These are phyloP conservation scores for Ranitomeya variabilis DNA, from an alignment of 2,113 vertebrate genomes.

Conservation along the genomic window DNA sequence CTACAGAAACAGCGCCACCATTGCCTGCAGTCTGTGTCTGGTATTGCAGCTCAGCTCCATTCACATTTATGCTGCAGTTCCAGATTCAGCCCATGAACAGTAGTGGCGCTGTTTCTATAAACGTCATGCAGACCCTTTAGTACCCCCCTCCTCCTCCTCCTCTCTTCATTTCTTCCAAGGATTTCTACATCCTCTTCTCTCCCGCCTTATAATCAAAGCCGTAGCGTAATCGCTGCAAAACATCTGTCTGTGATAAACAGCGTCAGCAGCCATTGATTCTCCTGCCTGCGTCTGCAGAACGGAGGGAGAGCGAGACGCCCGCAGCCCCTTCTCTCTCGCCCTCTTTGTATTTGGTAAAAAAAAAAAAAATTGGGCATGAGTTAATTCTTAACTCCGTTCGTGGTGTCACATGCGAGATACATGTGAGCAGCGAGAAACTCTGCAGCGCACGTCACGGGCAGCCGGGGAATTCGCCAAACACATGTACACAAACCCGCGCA, in stretches of 20 bases:
- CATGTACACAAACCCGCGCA: background rate
- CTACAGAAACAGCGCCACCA: background rate
- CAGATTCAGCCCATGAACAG: background rate
- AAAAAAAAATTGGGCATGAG: slow-evolving; percentile 32
- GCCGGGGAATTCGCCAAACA: slow-evolving; percentile 39
- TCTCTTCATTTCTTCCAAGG: background rate
- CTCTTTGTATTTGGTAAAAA: slow-evolving; percentile 3
- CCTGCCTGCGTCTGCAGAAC: background rate
- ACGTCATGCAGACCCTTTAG: too few species aligned
- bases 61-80: background rate
- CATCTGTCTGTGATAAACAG: background rate
- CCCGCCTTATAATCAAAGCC: background rate
- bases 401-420: slow-evolving; percentile 38
- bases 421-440: slow-evolving; percentile 41
- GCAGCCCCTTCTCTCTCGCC: background rate
- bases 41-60: background rate
- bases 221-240: slow-evolving; percentile 8
- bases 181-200: background rate
- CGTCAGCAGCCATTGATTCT: background rate
- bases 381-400: slow-evolving; percentile 39
- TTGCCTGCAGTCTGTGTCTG: background rate
- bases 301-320: background rate
- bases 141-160: background rate
- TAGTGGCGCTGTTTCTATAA: background rate
- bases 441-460: slow-evolving; percentile 8